Evolutionary conservation across 2,888 invertebrate genomes (phyloP).

Genomic region (Hermaeophaga mercurialis): DNA sequence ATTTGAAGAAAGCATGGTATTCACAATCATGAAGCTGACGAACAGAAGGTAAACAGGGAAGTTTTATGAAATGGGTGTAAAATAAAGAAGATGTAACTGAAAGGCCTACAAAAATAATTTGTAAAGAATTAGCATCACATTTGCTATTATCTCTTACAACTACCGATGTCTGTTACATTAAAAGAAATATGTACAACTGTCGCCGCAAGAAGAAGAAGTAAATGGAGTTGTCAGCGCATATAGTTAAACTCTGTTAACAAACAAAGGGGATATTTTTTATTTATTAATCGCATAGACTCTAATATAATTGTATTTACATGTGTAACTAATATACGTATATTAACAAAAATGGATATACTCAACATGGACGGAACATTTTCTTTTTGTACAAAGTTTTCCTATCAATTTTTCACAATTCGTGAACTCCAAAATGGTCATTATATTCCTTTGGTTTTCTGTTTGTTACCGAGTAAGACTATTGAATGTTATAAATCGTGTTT

Average conservation of each 20-base stretch:
- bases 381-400: constrained; percentile 9
- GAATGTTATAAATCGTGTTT: constrained; percentile 14
- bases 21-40: not conserved
- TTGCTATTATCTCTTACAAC: not conserved
- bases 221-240: not conserved
- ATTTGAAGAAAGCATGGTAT: not conserved
- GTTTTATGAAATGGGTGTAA: not conserved
- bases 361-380: constrained; percentile 10
- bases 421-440: constrained; percentile 13
- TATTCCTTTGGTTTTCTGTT: constrained; percentile 7
- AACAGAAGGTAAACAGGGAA: not conserved
- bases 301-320: not conserved
- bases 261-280: not conserved
- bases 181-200: too few relatives aligned
- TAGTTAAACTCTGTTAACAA: not conserved
- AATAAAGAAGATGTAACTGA: constrained; percentile 3
- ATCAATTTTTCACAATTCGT: constrained; percentile 12
- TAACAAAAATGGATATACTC: constrained; percentile 3
- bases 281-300: not conserved
- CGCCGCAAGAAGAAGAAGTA: not conserved
- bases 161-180: not conserved
- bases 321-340: constrained; percentile 1
- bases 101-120: constrained; percentile 2
- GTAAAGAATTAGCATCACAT: constrained; percentile 2
- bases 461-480: constrained; percentile 10